A percentile compares a stretch with the other conserved stretches of the same genome.
phyloP scores from a whole-genome alignment of 2,888 invertebrate species.

The Corbicula japonica region DNA sequence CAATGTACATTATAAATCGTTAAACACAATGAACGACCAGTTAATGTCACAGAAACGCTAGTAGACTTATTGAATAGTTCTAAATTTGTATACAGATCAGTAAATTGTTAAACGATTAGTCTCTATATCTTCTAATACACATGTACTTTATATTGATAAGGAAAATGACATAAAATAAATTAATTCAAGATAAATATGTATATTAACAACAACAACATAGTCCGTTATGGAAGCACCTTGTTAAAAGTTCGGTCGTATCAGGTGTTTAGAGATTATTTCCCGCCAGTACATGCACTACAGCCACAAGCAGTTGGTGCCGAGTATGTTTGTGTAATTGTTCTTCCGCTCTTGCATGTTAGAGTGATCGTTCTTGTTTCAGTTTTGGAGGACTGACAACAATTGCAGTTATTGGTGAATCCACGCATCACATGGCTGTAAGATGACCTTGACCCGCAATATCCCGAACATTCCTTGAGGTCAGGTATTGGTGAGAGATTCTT shows the following conservation, averaged over 20 bases:
- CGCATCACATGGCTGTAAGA: constrained; percentile 72
- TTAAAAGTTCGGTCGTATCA: constrained; percentile 2
- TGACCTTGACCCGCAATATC: constrained; percentile 75
- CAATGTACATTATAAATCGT: no score
- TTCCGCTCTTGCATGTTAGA: constrained; percentile 74
- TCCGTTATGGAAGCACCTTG: constrained; percentile 24
- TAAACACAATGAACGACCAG: no score
- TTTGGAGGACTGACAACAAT: constrained; percentile 75
- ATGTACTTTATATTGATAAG: constrained; percentile 33
- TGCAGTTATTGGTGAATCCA: constrained; percentile 74
- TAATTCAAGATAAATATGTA: constrained; percentile 24
- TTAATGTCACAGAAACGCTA: no score
- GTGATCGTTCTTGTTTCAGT: constrained; percentile 64
- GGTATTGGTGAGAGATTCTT: constrained; percentile 71
- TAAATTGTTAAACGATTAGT: no score
- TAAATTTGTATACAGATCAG: no score
- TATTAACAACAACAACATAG: constrained; percentile 16
- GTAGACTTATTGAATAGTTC: no score
- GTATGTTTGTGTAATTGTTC: constrained; percentile 72
- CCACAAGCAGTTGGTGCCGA: constrained; percentile 73
- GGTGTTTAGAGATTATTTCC: constrained; percentile 24
- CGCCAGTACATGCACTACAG: constrained; percentile 73
- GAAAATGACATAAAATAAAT: constrained; percentile 39
- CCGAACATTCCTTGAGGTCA: constrained; percentile 77
- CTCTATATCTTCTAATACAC: no score